A percentile compares a stretch with the other conserved stretches of the same genome.
phyloP scores from a whole-genome alignment of 2,113 vertebrate species.

The Tringa solitaria region DNA sequence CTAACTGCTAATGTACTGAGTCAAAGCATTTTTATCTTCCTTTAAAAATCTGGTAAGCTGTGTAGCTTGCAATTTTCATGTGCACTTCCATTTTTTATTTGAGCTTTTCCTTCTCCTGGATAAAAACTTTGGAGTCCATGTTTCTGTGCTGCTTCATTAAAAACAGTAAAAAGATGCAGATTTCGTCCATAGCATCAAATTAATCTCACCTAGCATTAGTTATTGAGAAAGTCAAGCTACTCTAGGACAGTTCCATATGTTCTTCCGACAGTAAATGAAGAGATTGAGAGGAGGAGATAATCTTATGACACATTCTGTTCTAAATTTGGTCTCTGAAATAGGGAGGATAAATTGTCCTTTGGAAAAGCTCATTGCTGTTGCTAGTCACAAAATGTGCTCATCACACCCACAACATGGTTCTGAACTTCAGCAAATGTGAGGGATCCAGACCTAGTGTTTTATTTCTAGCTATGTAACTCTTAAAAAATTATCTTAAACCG shows the following conservation, averaged over 20 bases:
- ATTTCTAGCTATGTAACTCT: neutral
- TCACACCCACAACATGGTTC: conserved; percentile 4
- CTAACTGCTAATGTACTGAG: neutral
- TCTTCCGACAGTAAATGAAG: neutral
- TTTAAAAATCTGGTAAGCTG: neutral
- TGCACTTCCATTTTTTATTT: neutral
- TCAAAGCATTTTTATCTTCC: neutral
- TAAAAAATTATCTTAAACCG: neutral
- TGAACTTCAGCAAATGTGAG: conserved; percentile 14
- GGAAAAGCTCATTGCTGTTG: neutral
- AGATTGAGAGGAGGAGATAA: neutral
- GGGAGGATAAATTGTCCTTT: conserved; percentile 29
- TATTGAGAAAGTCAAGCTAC: neutral
- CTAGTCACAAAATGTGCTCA: conserved; percentile 33
- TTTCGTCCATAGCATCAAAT: neutral
- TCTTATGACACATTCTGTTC: conserved; percentile 15
- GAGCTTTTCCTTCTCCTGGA: neutral
- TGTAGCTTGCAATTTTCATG: neutral
- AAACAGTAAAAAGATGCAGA: neutral
- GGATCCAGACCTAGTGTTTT: neutral
- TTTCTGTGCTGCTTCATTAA: neutral
- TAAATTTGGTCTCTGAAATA: conserved; percentile 17
- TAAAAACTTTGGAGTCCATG: neutral
- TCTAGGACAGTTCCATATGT: neutral
- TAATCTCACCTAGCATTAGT: neutral